A percentile compares a stretch with the other conserved stretches of the same genome.
phyloP scores from a whole-genome alignment of 2,888 invertebrate genomes.

The Danaus chrysippus region DNA sequence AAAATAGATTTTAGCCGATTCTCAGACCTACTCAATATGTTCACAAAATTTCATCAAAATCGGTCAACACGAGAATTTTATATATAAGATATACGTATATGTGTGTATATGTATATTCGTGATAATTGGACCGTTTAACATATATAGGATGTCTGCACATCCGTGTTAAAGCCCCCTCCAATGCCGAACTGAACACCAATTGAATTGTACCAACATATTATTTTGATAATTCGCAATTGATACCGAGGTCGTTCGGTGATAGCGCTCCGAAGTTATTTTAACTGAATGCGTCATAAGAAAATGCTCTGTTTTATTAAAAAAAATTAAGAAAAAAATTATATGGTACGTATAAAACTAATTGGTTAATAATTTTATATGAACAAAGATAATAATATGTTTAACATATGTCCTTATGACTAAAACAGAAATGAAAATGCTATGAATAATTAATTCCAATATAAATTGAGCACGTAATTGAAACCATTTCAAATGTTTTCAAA shows the following conservation, averaged over 20 bases:
- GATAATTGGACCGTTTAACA: conserved; percentile 5
- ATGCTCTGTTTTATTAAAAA: conserved; percentile 15
- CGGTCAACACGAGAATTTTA: no score
- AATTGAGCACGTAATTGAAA: no score
- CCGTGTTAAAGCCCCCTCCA: conserved; percentile 49
- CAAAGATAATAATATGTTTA: no score
- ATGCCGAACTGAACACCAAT: conserved; percentile 40
- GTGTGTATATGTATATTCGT: neutral
- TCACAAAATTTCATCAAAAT: no score
- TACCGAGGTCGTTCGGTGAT: conserved; percentile 32
- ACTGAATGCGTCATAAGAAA: conserved; percentile 8
- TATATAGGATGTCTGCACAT: conserved; percentile 34
- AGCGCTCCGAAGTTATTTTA: conserved; percentile 1
- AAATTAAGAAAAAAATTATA: conserved; percentile 16
- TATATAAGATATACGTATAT: no score
- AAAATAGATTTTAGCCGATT: no score
- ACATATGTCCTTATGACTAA: no score
- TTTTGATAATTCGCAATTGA: conserved; percentile 34
- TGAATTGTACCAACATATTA: conserved; percentile 36
- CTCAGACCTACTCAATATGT: no score
- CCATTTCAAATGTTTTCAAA: no score
- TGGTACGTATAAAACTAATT: neutral
- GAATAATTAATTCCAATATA: no score
- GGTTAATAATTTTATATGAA: no score
- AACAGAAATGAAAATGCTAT: no score